These are phyloP conservation scores for Cyclopterus lumpus DNA, from an alignment of 2,797 vertebrate genomes.

Conservation along the genomic window DNA sequence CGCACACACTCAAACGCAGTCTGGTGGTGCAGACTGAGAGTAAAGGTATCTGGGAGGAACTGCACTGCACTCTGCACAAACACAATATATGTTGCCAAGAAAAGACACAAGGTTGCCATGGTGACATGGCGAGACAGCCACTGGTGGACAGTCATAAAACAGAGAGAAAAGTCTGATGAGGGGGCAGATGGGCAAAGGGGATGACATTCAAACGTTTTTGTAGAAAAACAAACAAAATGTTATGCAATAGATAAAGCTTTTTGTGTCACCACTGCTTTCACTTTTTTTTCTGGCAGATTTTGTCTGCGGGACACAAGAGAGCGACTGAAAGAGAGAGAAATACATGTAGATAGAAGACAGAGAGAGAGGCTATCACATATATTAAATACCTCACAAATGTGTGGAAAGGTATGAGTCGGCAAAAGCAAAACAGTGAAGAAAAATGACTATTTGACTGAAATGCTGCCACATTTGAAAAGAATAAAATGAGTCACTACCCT, in stretches of 20 bases:
- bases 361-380: conserved; percentile 5
- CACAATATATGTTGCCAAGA: conserved; percentile 34
- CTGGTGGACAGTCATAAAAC: conserved; percentile 73
- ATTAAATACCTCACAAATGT: conserved; percentile 26
- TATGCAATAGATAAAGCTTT: conserved; percentile 25
- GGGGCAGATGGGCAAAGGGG: conserved; percentile 42
- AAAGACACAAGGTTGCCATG: conserved; percentile 68
- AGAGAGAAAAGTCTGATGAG: conserved; percentile 70
- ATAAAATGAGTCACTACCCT: conserved; percentile 35
- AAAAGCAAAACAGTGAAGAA: conserved; percentile 36
- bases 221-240: background rate
- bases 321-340: conserved; percentile 14
- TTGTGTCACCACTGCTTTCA: conserved; percentile 27
- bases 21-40: too few species aligned
- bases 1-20: conserved; percentile 58
- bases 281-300: conserved; percentile 26
- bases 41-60: conserved; percentile 59
- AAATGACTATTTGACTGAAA: conserved; percentile 19
- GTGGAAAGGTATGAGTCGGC: conserved; percentile 30
- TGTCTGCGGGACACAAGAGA: conserved; percentile 11
- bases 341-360: conserved; percentile 15
- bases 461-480: conserved; percentile 26
- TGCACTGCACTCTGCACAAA: conserved; percentile 42
- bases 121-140: conserved; percentile 59
- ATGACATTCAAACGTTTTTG: conserved; percentile 23